phyloP scores from a whole-genome alignment of 2,888 invertebrate genomes.

The Metopia argyrocephala region DNA sequence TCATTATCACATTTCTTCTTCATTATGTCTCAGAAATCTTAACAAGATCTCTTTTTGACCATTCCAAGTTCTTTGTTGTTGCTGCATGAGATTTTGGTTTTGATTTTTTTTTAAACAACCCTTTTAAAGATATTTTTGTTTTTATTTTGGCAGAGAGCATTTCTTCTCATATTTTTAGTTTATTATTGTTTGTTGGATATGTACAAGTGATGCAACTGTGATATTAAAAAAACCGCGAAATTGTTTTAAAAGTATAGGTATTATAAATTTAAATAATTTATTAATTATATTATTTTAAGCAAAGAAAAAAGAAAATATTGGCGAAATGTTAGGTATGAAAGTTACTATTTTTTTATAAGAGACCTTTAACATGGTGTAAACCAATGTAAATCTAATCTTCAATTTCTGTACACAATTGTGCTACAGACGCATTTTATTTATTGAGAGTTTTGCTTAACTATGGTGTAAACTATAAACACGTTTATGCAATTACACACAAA shows the following conservation, averaged over 20 bases:
- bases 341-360: too few species aligned
- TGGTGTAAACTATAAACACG: too few species aligned
- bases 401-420: too few species aligned
- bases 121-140: conserved; percentile 1
- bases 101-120: not conserved
- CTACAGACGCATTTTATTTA: too few species aligned
- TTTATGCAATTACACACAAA: too few species aligned
- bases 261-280: not conserved
- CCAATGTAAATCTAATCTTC: too few species aligned
- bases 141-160: not conserved
- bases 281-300: not conserved
- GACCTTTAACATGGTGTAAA: too few species aligned
- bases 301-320: too few species aligned
- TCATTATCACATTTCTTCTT: not conserved
- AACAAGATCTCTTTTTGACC: not conserved
- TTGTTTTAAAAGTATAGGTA: not conserved
- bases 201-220: not conserved
- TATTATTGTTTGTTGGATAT: not conserved
- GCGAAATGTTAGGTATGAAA: too few species aligned
- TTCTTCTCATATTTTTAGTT: not conserved
- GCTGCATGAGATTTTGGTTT: not conserved
- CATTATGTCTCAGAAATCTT: too few species aligned
- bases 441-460: too few species aligned
- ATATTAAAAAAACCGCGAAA: not conserved
- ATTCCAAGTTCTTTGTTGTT: not conserved